Conservation (phyloP, 2,888 invertebrate species). For the Hirudinaria manillensis region DNA sequence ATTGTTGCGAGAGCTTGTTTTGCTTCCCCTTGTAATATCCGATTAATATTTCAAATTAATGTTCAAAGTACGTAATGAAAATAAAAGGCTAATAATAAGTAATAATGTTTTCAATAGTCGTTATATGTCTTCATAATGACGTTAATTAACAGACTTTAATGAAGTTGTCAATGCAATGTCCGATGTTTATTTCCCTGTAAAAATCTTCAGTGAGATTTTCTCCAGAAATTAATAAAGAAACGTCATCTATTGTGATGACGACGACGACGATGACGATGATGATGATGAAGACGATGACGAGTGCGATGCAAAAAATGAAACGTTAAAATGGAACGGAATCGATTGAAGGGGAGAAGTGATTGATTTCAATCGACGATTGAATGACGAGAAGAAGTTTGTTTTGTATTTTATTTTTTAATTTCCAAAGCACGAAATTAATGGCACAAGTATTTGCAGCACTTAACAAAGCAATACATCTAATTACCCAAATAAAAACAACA, state of each 20-base stretch:
- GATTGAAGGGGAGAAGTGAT: neutral
- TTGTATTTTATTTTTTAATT: no score
- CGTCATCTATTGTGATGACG: neutral
- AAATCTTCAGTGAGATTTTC: neutral
- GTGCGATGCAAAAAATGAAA: neutral
- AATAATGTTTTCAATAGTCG: no score
- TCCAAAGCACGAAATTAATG: no score
- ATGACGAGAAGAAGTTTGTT: neutral
- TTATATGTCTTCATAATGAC: neutral
- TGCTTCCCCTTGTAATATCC: no score
- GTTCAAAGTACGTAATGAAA: no score
- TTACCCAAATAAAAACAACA: neutral
- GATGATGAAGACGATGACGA: slow-evolving; percentile 2
- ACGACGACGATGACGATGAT: slow-evolving; percentile 11
- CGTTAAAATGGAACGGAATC: neutral
- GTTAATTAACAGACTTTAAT: neutral
- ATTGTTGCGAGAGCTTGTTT: no score
- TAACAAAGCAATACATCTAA: neutral
- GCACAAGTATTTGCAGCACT: slow-evolving; percentile 8
- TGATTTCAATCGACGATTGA: neutral
- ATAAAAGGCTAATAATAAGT: no score
- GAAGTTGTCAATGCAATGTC: neutral
- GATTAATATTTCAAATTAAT: no score
- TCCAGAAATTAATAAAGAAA: neutral
- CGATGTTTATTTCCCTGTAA: no score